Base-by-base conservation (phyloP, 2,888 invertebrate genomes). In the Lutraria lutraria region DNA sequence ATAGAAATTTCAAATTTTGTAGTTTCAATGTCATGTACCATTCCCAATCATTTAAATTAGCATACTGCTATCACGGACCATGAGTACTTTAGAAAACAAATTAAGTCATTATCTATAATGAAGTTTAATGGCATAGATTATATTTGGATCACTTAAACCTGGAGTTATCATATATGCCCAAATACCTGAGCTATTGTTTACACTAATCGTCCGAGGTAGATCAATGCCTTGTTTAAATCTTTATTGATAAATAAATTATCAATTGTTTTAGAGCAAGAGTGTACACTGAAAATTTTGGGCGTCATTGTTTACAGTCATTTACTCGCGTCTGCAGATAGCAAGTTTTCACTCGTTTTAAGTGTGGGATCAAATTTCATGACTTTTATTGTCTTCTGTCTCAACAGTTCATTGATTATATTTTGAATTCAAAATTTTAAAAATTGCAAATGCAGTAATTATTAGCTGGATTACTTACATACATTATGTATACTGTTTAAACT, bases 191-290 rank as follows among this genome's bases (percentile, higher is more conserved):
- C 34, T 76, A 76, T 76, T 76, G 76, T 76, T 76, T 76, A 76
- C 76, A 16, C 19, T 76, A 31, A 76, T 76, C 19, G 19, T 63
- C 21, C 63, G 3, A 12, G 15, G 25, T 76, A 76, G 76, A 76
- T 76, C 29, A 76, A 72, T 16, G 0, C 8, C 31, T 25, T 25
- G 72, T 76, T 34, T 34, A 76, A 81, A 81, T 83, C n/a, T 89
- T 89, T 89, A 89, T 86, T 89, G 86, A 89, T 83, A 89, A 89
- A 89, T 80, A 86, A n/a, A n/a, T n/a, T n/a, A 60, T 31, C 31
- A 80, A 80, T 86, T 89, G 89, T 89, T 89, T 89, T 86, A 88
- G 79, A 83, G 56, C 15, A n/a, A 52, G 79, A 52, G 79, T 81
- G 81, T 85, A 85, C 81, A 85, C 88, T 83, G 80, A 87, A 84